Evolutionary conservation across 92 coral and sea anemone species (phyloP), one percentile per base, ranked within the genome.

Genomic region (Actinostola sp.): DNA sequence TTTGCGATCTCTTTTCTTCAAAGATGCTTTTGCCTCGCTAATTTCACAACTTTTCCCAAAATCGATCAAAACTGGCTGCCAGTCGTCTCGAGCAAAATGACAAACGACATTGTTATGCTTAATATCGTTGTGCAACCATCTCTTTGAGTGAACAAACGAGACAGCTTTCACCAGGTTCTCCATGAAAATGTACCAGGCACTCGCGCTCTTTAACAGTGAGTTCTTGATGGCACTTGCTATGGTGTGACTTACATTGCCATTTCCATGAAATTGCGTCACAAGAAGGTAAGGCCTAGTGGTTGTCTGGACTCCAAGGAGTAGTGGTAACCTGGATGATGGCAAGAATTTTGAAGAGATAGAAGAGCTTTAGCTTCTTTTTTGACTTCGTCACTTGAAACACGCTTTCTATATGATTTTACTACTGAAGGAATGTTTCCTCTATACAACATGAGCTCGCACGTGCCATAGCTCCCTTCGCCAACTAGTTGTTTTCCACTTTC

Each of bases 81-180:
- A 72, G 20, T 56, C 57, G 0, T 35, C 29, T 26, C 57, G 29
- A 54, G 26, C 31, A 41, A 54, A 61, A 36, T 45, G 66, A 21
- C 71, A 49, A 24, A 57, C 61, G 34, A 67, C 50, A 58, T 78
- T 78, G 67, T 68, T 69, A 27, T 76, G 76, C 41, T 78, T 78
- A 23, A 78, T 26, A 68, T 78, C 83, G 43, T 71, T 67, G 76
- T 78, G 83, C 38, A 78, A 50, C 53, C 56, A 78, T 24, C 76
- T 65, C 41, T 58, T 50, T n/a, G 39, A 29, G 41, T 78, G 83
- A 41, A 78, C 69, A 43, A 67, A 71, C n/a, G 39, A 53, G 45
- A 78, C 36, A 36, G 78, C 77, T 51, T 73, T 67, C 14, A 46
- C 53, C 33, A 70, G 61, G 43, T 59, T 26, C 30, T 11, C 30